A percentile compares a stretch with the other conserved stretches of the same genome.
phyloP scores from a whole-genome alignment of 2,888 invertebrate genomes.

The Trissonchulus latispiculum region DNA sequence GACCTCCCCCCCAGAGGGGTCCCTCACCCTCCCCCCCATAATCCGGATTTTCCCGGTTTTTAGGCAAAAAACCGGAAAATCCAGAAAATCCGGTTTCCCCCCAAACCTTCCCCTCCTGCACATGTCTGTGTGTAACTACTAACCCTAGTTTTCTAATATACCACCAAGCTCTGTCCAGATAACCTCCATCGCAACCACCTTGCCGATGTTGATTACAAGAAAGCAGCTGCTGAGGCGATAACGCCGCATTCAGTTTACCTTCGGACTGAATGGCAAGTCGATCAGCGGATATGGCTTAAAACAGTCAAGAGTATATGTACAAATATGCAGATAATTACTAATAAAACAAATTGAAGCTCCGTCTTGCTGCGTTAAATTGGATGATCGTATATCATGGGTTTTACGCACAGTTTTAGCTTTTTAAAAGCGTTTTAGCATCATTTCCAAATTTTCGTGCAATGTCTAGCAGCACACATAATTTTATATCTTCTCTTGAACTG shows the following conservation, averaged over 20 bases:
- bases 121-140: too few relatives aligned
- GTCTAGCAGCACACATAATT: too few relatives aligned
- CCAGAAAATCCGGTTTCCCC: too few relatives aligned
- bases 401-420: neutral
- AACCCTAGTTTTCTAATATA: constrained; percentile 63
- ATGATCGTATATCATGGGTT: neutral
- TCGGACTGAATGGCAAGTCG: constrained; percentile 71
- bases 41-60: too few relatives aligned
- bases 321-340: neutral
- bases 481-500: too few relatives aligned
- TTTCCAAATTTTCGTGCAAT: too few relatives aligned
- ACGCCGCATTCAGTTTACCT: constrained; percentile 57
- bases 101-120: too few relatives aligned
- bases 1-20: too few relatives aligned
- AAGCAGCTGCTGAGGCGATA: constrained; percentile 74
- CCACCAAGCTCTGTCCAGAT: constrained; percentile 82
- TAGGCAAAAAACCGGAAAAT: too few relatives aligned
- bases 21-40: too few relatives aligned
- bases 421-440: neutral
- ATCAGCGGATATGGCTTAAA: constrained; percentile 40
- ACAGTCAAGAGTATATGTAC: neutral
- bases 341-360: neutral
- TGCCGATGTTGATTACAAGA: constrained; percentile 70
- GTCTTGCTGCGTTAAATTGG: neutral
- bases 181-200: constrained; percentile 72